Evolutionary conservation across 2,888 invertebrate species (phyloP), one percentile per base, ranked within the genome.

Genomic region (Napeogenes inachia): DNA sequence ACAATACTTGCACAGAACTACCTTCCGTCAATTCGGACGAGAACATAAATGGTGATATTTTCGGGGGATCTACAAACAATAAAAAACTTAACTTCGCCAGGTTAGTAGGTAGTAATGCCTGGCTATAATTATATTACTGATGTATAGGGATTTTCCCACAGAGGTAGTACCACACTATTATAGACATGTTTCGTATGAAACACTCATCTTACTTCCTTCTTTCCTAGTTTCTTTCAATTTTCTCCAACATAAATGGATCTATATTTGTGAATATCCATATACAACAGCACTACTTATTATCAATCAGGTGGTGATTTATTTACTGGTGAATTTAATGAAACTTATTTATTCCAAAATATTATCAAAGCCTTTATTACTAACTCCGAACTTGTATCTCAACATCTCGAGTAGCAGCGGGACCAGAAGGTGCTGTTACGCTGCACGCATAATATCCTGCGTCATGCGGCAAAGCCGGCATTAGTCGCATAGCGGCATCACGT

Each of bases 41-140:
- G 80, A 97, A 97, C 60, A 92, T 93, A 83, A 97, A 97, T 45
- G 96, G 94, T 70, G 96, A 96, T 78, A 97, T 94, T 73, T 96
- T 94, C n/a, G 97, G 97, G 3, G 96, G 96, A 88, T 92, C 93
- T 93, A 78, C 0, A 47, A 57, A 58, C 33, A 32, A 8, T 46
- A 12, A 5, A 12, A 38, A 42, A 10, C 2, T 42, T 2, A 1
- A 42, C 10, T 2, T 12, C 10, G 42, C 10, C 42, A 42, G 5
- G 5, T 42, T 42, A 42, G 6, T 10, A 42, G 42, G 10, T 42
- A 10, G 42, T 42, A 12, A 10, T 10, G 10, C 3, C 10, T 12
- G 2, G 12, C 42, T 42, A 3, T 42, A 42, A 2, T 42, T 42
- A 12, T 42, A 10, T 42, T 6, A 42, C 42, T 42, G 42, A 6